Evolutionary conservation across 2,888 invertebrate species (phyloP), one percentile per base, ranked within the genome.

Genomic region (Pollenia angustigena): DNA sequence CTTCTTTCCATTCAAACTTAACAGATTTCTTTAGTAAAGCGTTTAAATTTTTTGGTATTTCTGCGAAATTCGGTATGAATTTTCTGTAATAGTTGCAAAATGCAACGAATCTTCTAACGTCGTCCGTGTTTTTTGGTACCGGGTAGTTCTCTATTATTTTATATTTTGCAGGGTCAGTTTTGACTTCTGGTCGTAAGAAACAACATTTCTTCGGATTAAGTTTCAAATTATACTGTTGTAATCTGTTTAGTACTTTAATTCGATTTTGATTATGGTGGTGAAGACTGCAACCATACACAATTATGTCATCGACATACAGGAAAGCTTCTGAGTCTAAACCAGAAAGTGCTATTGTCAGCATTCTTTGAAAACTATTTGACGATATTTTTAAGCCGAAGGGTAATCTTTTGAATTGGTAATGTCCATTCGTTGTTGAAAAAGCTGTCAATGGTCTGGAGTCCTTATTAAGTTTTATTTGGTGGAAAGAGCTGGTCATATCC

Each of bases 321-420:
- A 68, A 48, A 46, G 66, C 66, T 68, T 50, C 32, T 6, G 50
- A 50, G 11, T 68, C 66, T 4, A 68, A 12, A 11, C 75, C 86
- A 12, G 72, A 16, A 12, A 85, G 50, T 11, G 80, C 85, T 72
- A 87, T 83, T 14, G 87, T 79, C 62, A 88, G 42, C 71, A 71
- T 88, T 46, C 87, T n/a, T 68, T 88, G 83, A 52, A 88, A 87
- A 46, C 88, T 88, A 16, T 88, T 87, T 0, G 78, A 72, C 3
- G 87, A 88, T 2, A 85, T 84, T 68, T 88, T 87, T 44, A 87
- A 23, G 0, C 71, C 71, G 64, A 87, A 88, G 1, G 87, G 84
- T 69, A 88, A 48, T 54, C 87, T 60, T 68, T 87, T 72, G 46
- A 87, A 88, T 50, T 85, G 87, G 44, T 68, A 87, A n/a, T 85